Conservation (phyloP, 2,888 invertebrate species). For the Mythimna loreyi region DNA sequence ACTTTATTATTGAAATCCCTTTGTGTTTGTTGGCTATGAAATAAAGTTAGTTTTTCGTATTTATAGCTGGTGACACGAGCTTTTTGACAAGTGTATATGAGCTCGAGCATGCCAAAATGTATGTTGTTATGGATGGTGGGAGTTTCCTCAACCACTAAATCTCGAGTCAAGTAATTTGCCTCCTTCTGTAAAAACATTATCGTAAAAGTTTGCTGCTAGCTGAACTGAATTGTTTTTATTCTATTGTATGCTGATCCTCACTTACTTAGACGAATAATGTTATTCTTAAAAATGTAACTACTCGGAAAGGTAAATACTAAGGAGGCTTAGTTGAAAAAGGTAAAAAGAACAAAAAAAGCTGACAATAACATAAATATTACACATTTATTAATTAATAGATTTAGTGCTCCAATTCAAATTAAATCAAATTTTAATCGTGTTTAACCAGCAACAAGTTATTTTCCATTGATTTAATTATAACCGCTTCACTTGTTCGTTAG, state of each 20-base stretch:
- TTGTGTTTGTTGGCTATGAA: constrained; percentile 24
- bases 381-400: not conserved
- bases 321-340: not conserved
- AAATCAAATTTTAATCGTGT: constrained; percentile 12
- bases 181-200: no score
- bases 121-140: no score
- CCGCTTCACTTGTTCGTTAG: constrained; percentile 55
- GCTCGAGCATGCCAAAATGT: no score
- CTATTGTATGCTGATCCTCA: not conserved
- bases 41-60: not conserved
- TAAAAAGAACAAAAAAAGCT: not conserved
- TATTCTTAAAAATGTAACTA: no score
- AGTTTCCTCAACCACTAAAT: no score
- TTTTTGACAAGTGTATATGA: not conserved
- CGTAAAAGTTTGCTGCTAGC: no score
- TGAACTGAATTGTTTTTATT: not conserved
- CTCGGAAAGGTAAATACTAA: no score
- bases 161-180: no score
- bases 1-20: constrained; percentile 24
- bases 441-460: constrained; percentile 26
- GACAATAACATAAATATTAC: no score
- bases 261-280: not conserved
- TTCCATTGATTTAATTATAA: constrained; percentile 56
- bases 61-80: not conserved
- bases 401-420: not conserved